phyloP scores from a whole-genome alignment of 1,140 invertebrate genomes.

The Apolygus lucorum region DNA sequence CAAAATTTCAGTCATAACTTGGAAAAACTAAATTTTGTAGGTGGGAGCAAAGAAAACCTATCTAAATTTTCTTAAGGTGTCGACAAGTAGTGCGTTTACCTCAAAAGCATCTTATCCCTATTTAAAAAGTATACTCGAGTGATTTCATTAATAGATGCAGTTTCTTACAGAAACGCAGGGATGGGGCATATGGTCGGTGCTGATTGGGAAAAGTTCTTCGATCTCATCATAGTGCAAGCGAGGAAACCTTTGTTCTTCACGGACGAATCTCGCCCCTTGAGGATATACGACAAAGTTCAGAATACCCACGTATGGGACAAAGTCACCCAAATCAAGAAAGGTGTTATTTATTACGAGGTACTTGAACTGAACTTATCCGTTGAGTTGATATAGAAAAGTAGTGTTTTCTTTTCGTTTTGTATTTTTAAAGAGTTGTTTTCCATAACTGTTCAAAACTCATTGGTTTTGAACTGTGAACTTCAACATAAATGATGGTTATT shows the following conservation, averaged over 20 bases:
- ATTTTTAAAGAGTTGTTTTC: conserved; percentile 4
- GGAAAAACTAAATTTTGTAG: no score
- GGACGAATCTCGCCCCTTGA: conserved; percentile 78
- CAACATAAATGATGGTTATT: not conserved
- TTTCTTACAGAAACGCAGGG: conserved; percentile 67
- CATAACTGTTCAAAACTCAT: not conserved
- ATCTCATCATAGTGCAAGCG: conserved; percentile 89
- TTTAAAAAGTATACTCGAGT: no score
- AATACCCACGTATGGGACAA: conserved; percentile 83
- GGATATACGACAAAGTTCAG: conserved; percentile 73
- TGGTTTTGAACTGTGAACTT: not conserved
- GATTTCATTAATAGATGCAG: not conserved
- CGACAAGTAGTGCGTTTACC: no score
- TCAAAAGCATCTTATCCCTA: no score
- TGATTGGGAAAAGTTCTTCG: conserved; percentile 86
- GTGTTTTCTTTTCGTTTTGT: not conserved
- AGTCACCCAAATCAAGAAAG: conserved; percentile 77
- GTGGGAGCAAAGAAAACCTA: no score
- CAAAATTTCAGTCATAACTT: no score
- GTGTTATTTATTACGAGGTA: conserved; percentile 88
- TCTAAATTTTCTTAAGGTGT: conserved; percentile 18
- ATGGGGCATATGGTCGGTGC: conserved; percentile 82
- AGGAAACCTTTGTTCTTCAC: conserved; percentile 94
- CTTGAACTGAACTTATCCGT: no score
- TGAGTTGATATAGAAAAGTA: not conserved